Percentiles rank a stretch among this genome's conserved stretches.
These are phyloP conservation scores for Hyles euphorbiae DNA, from an alignment of 1,140 invertebrate species.

Conservation along the genomic window DNA sequence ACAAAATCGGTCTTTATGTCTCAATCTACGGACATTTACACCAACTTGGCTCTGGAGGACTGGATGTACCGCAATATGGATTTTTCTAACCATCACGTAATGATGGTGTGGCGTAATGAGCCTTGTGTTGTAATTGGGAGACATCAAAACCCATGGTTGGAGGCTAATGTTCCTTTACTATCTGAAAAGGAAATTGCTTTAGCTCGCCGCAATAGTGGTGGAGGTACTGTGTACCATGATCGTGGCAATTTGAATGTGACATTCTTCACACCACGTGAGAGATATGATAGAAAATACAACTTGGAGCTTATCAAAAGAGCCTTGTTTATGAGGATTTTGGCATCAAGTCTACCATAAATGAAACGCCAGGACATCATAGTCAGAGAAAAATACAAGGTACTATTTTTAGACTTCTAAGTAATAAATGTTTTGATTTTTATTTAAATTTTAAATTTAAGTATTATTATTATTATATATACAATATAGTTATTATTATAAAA, in stretches of 20 bases:
- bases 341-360: conserved; percentile 83
- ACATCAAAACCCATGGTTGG: conserved; percentile 97
- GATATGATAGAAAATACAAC: conserved; percentile 90
- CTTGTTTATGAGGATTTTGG: conserved; percentile 86
- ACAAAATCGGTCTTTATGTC: conserved; percentile 94
- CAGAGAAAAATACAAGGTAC: conserved; percentile 88
- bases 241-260: conserved; percentile 93
- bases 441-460: no score
- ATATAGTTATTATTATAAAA: no score
- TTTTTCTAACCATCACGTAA: conserved; percentile 86
- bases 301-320: conserved; percentile 89
- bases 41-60: conserved; percentile 95
- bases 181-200: conserved; percentile 81
- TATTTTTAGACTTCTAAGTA: conserved; percentile 28
- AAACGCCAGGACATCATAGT: conserved; percentile 90
- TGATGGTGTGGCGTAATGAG: conserved; percentile 94
- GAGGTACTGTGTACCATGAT: conserved; percentile 98
- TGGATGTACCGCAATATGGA: conserved; percentile 94
- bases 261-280: conserved; percentile 87
- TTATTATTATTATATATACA: no score
- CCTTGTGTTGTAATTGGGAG: conserved; percentile 96
- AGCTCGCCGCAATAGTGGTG: conserved; percentile 95
- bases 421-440: neutral
- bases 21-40: conserved; percentile 91
- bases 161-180: conserved; percentile 85